Conservation (phyloP, 2,888 invertebrate genomes). For the Cheilosia vernalis region DNA sequence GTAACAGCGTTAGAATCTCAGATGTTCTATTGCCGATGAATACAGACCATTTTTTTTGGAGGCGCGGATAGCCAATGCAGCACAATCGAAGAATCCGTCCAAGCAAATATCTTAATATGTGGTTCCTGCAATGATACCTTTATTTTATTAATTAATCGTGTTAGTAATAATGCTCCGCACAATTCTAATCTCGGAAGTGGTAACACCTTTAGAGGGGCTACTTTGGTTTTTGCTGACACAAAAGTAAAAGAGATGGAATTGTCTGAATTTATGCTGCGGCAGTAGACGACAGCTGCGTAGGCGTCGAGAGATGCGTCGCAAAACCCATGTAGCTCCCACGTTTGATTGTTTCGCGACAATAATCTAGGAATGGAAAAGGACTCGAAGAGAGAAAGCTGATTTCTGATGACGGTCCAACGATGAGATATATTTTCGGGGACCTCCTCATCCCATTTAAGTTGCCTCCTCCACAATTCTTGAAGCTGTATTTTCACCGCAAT, state of each 20-base stretch:
- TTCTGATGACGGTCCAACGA: conserved; percentile 20
- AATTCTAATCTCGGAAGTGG: conserved; percentile 16
- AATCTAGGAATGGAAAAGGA: conserved; percentile 14
- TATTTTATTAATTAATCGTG: conserved; percentile 32
- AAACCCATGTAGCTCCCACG: conserved; percentile 30
- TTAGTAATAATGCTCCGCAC: conserved; percentile 34
- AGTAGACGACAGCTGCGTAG: conserved; percentile 34
- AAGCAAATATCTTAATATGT: conserved; percentile 14
- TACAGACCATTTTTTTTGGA: conserved; percentile 48
- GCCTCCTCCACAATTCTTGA: conserved; percentile 28
- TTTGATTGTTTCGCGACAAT: neutral
- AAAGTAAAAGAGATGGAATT: neutral
- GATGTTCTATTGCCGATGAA: conserved; percentile 47
- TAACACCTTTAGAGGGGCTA: too few relatives aligned
- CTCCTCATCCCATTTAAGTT: conserved; percentile 21
- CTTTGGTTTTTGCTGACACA: too few relatives aligned
- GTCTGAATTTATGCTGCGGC: conserved; percentile 19
- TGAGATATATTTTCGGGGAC: neutral
- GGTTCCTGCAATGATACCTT: conserved; percentile 19
- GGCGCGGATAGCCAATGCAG: conserved; percentile 45
- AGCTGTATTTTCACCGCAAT: conserved; percentile 14
- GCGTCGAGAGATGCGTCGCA: conserved; percentile 46
- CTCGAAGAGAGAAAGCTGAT: conserved; percentile 19
- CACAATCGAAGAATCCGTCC: conserved; percentile 41
- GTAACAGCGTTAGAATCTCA: conserved; percentile 19